These are phyloP conservation scores for Ostrea edulis DNA, from an alignment of 1,140 invertebrate genomes.

Conservation along the genomic window DNA sequence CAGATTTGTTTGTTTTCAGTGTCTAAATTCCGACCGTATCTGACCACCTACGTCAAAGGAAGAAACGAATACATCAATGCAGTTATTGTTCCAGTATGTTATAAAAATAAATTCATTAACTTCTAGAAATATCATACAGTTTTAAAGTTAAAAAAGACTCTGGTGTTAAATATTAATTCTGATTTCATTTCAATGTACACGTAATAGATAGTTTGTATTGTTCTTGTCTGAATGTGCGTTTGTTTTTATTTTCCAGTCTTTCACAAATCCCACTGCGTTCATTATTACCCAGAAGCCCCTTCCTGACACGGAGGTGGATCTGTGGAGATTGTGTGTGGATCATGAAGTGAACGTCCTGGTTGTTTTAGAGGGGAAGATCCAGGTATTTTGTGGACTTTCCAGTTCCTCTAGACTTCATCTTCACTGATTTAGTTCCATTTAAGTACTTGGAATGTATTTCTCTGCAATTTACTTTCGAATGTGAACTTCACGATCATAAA, in stretches of 20 bases:
- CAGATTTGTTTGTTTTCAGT: neutral
- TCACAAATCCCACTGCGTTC: neutral
- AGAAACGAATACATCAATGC: neutral
- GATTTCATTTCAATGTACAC: neutral
- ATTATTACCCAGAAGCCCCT: neutral
- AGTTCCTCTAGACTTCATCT: too few relatives aligned
- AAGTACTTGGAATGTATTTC: too few relatives aligned
- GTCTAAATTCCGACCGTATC: neutral
- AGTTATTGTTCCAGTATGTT: neutral
- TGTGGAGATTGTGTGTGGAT: neutral
- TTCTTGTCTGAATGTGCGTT: too few relatives aligned
- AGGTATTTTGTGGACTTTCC: neutral
- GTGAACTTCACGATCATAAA: too few relatives aligned
- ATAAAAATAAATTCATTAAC: neutral
- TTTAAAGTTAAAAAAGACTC: neutral
- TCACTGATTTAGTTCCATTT: too few relatives aligned
- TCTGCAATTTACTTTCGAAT: too few relatives aligned
- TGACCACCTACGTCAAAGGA: neutral
- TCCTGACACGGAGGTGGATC: neutral
- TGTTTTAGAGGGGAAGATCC: neutral
- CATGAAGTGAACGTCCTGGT: neutral
- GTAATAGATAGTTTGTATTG: too few relatives aligned
- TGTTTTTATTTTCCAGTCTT: neutral
- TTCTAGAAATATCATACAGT: neutral
- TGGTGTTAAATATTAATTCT: neutral